phyloP scores from a whole-genome alignment of 2,113 vertebrate species.

The Oncorhynchus tshawytscha region DNA sequence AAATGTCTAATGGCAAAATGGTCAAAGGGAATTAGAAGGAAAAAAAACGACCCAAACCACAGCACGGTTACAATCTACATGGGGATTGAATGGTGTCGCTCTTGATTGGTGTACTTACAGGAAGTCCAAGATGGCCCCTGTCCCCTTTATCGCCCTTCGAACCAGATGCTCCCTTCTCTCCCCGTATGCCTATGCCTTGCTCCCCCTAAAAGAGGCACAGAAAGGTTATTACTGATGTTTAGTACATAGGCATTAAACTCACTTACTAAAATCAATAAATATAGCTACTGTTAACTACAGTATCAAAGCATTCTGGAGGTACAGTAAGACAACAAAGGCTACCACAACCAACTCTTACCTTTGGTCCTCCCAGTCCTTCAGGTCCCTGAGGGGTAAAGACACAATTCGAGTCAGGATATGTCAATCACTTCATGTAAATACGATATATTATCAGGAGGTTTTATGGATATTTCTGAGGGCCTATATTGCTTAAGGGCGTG shows the following conservation, averaged over 20 bases:
- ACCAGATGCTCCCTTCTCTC: conserved; percentile 88
- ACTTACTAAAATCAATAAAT: not conserved
- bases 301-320: not conserved
- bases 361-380: conserved; percentile 86
- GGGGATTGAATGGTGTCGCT: not conserved
- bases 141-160: conserved; percentile 90
- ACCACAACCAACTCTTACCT: conserved; percentile 74
- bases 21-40: not conserved
- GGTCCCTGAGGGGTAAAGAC: conserved; percentile 76
- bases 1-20: not conserved
- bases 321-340: not conserved
- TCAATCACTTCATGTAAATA: not conserved
- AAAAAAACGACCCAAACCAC: not conserved
- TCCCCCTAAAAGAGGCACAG: conserved; percentile 79
- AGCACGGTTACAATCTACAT: conserved; percentile 18
- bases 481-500: not conserved
- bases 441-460: not conserved
- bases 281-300: not conserved
- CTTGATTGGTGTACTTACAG: conserved; percentile 79
- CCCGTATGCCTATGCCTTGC: conserved; percentile 85
- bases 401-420: conserved; percentile 11
- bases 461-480: not conserved
- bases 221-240: not conserved
- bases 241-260: not conserved
- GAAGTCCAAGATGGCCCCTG: conserved; percentile 94